Percentiles rank a stretch among this genome's conserved stretches.
Evolutionary conservation across 92 coral and sea anemone genomes (phyloP).

Genomic region (Desmophyllum pertusum): DNA sequence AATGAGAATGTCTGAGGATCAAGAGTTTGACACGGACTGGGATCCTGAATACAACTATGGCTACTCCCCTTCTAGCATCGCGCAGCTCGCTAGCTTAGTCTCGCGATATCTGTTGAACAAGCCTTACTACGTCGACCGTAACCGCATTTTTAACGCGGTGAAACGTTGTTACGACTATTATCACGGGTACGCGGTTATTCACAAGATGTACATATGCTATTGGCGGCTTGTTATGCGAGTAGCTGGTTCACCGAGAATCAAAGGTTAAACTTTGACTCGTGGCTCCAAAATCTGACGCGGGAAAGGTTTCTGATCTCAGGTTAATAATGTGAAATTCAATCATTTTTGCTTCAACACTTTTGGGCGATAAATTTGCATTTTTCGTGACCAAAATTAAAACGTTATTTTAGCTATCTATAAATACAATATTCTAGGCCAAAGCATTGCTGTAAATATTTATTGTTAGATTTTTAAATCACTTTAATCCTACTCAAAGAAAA

Average conservation of each 20-base stretch:
- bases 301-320: slow-evolving; percentile 60
- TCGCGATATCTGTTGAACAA: slow-evolving; percentile 85
- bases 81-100: slow-evolving; percentile 84
- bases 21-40: slow-evolving; percentile 87
- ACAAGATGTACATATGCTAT: slow-evolving; percentile 96
- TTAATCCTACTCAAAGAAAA: slow-evolving; percentile 15
- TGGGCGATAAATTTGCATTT: slow-evolving; percentile 31
- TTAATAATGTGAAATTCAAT: neutral
- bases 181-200: slow-evolving; percentile 95
- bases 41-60: slow-evolving; percentile 96
- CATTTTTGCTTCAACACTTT: neutral
- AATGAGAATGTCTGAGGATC: slow-evolving; percentile 63
- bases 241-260: slow-evolving; percentile 99
- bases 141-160: slow-evolving; percentile 93
- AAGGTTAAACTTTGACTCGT: slow-evolving; percentile 84
- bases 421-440: neutral
- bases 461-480: slow-evolving; percentile 11
- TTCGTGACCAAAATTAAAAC: slow-evolving; percentile 17
- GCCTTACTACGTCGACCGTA: slow-evolving; percentile 92
- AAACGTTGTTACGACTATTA: slow-evolving; percentile 99
- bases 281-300: slow-evolving; percentile 77
- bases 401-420: neutral
- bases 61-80: slow-evolving; percentile 94
- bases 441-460: slow-evolving; percentile 29
- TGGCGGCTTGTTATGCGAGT: slow-evolving; percentile 91